Percentiles rank a stretch among this genome's conserved stretches.
phyloP scores from a whole-genome alignment of 2,888 invertebrate species.

The Oscheius myriophilus region DNA sequence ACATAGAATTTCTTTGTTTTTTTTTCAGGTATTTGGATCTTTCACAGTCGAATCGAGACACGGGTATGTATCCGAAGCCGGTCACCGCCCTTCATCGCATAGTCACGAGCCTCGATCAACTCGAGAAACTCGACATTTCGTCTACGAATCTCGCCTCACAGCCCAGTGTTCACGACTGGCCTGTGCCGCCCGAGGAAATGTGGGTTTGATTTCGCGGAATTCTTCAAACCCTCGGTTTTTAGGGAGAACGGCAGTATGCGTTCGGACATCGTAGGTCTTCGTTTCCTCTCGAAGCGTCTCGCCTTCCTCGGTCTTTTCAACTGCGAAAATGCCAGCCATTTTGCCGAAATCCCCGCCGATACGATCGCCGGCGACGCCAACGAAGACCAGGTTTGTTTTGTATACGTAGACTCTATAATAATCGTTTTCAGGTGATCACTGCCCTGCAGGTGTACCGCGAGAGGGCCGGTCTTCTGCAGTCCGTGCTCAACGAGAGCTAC shows the following conservation, averaged over 20 bases:
- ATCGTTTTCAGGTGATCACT: conserved; percentile 80
- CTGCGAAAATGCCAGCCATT: conserved; percentile 88
- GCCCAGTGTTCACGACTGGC: conserved; percentile 75
- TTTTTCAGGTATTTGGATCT: conserved; percentile 83
- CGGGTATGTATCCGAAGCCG: conserved; percentile 82
- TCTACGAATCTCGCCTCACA: conserved; percentile 91
- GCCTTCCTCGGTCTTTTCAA: conserved; percentile 91
- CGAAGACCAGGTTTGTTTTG: conserved; percentile 46
- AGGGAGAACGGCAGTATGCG: conserved; percentile 33
- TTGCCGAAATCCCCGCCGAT: conserved; percentile 87
- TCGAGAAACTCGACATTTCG: conserved; percentile 89
- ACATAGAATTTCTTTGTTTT: too few relatives aligned
- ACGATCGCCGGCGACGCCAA: conserved; percentile 55
- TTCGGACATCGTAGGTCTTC: conserved; percentile 86
- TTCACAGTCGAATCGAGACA: conserved; percentile 77
- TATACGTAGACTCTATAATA: neutral
- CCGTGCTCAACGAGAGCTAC: conserved; percentile 88
- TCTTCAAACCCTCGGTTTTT: too few relatives aligned
- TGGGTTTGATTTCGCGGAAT: neutral
- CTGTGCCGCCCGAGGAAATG: conserved; percentile 27
- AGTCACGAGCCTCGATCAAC: conserved; percentile 80
- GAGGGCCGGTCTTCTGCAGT: conserved; percentile 82
- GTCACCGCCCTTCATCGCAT: conserved; percentile 81
- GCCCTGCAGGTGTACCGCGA: conserved; percentile 85
- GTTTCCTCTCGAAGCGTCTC: conserved; percentile 81